Conservation (phyloP, 2,113 vertebrate species). For the Leiothrix lutea region DNA sequence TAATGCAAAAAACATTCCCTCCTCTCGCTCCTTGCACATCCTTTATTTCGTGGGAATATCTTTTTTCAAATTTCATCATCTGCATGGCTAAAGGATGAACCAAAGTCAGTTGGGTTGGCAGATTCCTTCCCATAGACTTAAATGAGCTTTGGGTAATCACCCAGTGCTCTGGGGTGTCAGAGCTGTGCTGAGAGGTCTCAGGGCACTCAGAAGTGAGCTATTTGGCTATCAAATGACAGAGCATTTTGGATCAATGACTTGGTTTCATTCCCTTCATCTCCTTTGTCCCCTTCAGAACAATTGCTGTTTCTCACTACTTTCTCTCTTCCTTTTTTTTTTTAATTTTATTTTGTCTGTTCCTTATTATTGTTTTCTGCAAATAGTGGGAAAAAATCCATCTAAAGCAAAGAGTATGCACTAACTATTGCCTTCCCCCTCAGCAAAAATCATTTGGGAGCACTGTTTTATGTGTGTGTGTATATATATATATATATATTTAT, state of each 20-base stretch:
- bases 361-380: neutral
- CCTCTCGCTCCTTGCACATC: neutral
- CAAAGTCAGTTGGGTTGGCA: neutral
- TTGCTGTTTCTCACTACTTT: neutral
- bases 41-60: neutral
- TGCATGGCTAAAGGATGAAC: neutral
- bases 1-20: neutral
- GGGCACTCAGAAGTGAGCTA: neutral
- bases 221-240: neutral
- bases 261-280: neutral
- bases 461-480: neutral
- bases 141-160: neutral
- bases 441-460: neutral
- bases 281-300: neutral
- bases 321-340: neutral
- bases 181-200: neutral
- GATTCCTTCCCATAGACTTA: neutral
- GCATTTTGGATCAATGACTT: neutral
- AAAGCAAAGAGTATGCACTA: neutral
- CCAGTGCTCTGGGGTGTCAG: rapidly evolving
- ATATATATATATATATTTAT: neutral
- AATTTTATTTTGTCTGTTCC: neutral
- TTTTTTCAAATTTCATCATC: neutral
- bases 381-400: neutral
- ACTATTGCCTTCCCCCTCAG: neutral